Base-by-base conservation (phyloP, 2,888 invertebrate genomes). In the Bugula neritina region DNA sequence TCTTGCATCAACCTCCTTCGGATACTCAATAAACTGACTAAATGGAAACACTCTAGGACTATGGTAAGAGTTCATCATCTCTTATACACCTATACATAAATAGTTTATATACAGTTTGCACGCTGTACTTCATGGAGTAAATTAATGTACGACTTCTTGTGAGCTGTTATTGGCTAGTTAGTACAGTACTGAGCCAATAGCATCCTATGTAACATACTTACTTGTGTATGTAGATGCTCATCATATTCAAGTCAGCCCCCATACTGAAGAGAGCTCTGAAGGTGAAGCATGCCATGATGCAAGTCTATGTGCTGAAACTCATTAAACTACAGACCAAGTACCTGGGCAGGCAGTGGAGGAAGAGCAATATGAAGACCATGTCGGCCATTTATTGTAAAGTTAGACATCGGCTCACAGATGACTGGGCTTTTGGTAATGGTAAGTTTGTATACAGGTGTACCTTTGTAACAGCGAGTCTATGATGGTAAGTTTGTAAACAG, bases 271-370 rank as follows among this genome's bases (percentile, higher is more conserved):
- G 96, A 77, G 93, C 97, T 0, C 87, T 99, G 21, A 95, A 97
- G 78, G 89, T 87, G 29, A 82, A 84, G 72, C 83, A 97, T 83
- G 93, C 95, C 3, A 91, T 99, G 89, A 93, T 98, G 89, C 99
- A 99, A 86, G 87, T 99, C 77, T 99, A 99, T 85, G 94, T 97
- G 13, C 87, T 99, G 74, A 99, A 99, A 85, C 87, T 99, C 73
- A 87, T 99, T 21, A 99, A 99, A 87, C 97, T 99, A 95, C 99
- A 99, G 87, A 97, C 98, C 0, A 96, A 98, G 82, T 99, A 98
- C 86, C 88, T 99, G 78, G 99, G 99, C 0, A 88, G 99, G 17
- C 98, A 99, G 82, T 99, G 99, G 99, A 89, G 99, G 70, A 98
- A 98, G 85, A 92, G 94, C 0, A 99, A 99, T 83, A 99, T 99